Evolutionary conservation across 2,797 vertebrate species (phyloP), one percentile per base, ranked within the genome.

Genomic region (Odontamblyopus lacepedii): DNA sequence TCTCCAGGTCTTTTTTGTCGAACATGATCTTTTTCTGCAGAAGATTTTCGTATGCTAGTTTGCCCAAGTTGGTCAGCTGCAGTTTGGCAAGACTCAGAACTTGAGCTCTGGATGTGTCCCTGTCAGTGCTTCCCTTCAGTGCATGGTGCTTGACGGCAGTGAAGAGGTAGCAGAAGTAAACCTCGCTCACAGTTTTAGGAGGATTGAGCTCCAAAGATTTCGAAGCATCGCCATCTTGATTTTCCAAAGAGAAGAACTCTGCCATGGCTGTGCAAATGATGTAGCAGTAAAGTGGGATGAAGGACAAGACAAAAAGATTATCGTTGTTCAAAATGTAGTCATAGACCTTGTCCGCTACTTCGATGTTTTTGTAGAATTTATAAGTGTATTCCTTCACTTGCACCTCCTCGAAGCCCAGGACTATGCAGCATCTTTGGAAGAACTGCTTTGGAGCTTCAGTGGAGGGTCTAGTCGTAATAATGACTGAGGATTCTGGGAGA

Each of bases 271-370:
- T 92, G 23, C 92, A 93, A 48, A 92, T 91, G 57, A 94, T 93
- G 74, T 92, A 92, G 80, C 93, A 93, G 44, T 94, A 93, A 53
- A 94, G 89, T 3, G 91, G 92, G 48, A 93, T 92, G 78, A 93
- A 93, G 44, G 90, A 92, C 35, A 92, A 73, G 41, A 91, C 90
- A 1, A 90, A 92, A 2, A 92, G 82, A 63, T 78, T 88, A 72
- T 92, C 88, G 27, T 94, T 92, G 68, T 73, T 74, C 7, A 79
- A 71, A n/a, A 93, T 86, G 69, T 91, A 93, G 18, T 83, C 61
- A 0, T 83, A 90, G 57, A 93, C 89, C n/a, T 86, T 90, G n/a
- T 70, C 65, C 0, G 87, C 80, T 19, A 88, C 70, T 29, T 63
- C 1, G 0, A 59, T 27, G 23, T 93, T 80, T 76, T 77, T 89